Percentiles rank a stretch among this genome's conserved stretches.
Evolutionary conservation across 2,797 vertebrate genomes (phyloP).

Genomic region (Clarias platycephalus): DNA sequence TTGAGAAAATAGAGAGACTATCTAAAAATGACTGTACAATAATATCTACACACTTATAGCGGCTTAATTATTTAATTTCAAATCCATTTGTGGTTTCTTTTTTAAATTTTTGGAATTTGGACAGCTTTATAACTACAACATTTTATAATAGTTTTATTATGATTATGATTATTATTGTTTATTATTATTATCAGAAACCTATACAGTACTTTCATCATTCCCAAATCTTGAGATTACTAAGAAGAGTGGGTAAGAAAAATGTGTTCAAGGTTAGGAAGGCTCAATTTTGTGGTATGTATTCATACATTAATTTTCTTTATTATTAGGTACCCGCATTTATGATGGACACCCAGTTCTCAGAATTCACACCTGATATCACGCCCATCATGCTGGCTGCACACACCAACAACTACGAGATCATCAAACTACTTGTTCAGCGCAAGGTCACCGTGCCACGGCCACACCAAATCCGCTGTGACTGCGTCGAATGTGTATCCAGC

Average conservation of each 20-base stretch:
- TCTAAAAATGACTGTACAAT: not conserved
- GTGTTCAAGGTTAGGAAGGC: not conserved
- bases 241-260: not conserved
- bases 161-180: not conserved
- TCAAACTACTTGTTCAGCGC: constrained; percentile 94
- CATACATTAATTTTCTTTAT: not conserved
- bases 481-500: constrained; percentile 93
- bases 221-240: not conserved
- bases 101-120: not conserved
- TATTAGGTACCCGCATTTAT: constrained; percentile 89
- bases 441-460: constrained; percentile 92
- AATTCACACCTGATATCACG: constrained; percentile 96
- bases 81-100: not conserved
- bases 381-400: constrained; percentile 98
- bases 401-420: constrained; percentile 99
- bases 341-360: constrained; percentile 97
- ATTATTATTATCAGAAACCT: too few species aligned
- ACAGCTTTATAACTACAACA: not conserved
- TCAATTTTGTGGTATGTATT: not conserved
- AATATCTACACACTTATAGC: not conserved
- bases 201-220: not conserved
- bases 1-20: not conserved
- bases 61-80: not conserved
- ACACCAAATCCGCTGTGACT: constrained; percentile 94
- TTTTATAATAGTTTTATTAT: not conserved